Evolutionary conservation across 2,113 vertebrate genomes (phyloP).

Genomic region (Paradoxurus hermaphroditus): DNA sequence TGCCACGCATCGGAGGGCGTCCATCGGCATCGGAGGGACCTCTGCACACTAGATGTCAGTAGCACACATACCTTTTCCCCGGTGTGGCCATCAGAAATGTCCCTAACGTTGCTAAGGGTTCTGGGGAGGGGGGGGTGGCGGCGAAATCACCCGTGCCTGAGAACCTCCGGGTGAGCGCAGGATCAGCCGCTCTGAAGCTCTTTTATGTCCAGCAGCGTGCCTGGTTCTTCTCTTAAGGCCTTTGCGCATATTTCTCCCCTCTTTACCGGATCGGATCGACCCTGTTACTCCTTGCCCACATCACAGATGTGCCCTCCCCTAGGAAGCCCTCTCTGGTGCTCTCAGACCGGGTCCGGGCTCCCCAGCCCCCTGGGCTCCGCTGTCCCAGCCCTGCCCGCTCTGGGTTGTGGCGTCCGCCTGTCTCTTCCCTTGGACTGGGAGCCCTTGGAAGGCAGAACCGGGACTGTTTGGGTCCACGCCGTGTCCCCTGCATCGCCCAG

Average conservation of each 20-base stretch:
- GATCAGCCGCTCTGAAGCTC: neutral
- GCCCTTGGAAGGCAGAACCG: neutral
- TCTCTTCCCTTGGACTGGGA: neutral
- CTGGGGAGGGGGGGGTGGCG: no score
- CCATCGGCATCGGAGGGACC: no score
- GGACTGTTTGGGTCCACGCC: neutral
- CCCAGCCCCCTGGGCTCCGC: neutral
- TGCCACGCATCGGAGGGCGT: neutral
- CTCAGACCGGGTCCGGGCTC: neutral
- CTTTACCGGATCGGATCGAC: neutral
- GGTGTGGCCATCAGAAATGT: neutral
- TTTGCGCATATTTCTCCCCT: neutral
- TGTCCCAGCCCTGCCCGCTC: neutral
- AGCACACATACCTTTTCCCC: neutral
- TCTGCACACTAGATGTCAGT: neutral
- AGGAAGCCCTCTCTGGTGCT: neutral
- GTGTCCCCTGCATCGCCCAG: neutral
- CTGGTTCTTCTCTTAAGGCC: fast-evolving
- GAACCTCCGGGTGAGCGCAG: neutral
- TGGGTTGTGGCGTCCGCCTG: neutral
- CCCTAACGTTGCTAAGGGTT: neutral
- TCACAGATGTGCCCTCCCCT: neutral
- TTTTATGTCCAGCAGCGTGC: neutral
- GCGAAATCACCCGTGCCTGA: neutral
- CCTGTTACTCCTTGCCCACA: neutral